Conservation (phyloP, 2,888 invertebrate species). For the Lycaena phlaeas region DNA sequence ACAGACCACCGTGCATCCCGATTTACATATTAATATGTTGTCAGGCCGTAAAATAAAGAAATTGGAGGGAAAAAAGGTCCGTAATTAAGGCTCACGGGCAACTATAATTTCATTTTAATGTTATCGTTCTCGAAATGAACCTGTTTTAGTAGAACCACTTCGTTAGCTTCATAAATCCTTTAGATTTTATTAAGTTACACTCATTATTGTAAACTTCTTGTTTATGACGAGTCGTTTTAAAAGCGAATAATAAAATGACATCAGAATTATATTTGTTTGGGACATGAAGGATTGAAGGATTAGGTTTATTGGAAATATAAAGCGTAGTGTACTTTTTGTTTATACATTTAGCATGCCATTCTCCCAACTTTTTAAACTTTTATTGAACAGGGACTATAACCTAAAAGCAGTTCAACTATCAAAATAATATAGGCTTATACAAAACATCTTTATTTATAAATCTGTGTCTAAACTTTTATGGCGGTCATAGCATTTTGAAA, state of each 20-base stretch:
- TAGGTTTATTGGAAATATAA: no score
- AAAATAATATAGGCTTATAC: no score
- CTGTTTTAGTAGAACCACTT: conserved; percentile 30
- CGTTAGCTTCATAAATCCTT: conserved; percentile 29
- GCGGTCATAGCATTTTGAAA: no score
- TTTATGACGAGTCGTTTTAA: conserved; percentile 6
- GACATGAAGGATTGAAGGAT: no score
- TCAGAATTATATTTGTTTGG: no score
- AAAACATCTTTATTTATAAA: no score
- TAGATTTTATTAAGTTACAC: conserved; percentile 6
- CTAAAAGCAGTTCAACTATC: no score
- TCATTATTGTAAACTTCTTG: conserved; percentile 4
- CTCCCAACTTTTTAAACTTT: no score
- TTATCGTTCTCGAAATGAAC: conserved; percentile 33
- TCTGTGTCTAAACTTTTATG: no score
- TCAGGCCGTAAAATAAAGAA: conserved; percentile 67
- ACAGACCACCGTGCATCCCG: conserved; percentile 55
- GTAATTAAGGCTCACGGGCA: conserved; percentile 53
- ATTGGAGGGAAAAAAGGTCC: conserved; percentile 48
- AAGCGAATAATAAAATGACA: neutral
- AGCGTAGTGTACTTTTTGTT: no score
- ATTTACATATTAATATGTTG: conserved; percentile 71
- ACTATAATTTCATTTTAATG: conserved; percentile 58
- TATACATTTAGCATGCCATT: no score
- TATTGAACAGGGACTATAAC: no score